Percentiles rank a stretch among this genome's conserved stretches.
These are phyloP conservation scores for Halcyon smyrnensis DNA, from an alignment of 2,797 vertebrate genomes.

Conservation along the genomic window DNA sequence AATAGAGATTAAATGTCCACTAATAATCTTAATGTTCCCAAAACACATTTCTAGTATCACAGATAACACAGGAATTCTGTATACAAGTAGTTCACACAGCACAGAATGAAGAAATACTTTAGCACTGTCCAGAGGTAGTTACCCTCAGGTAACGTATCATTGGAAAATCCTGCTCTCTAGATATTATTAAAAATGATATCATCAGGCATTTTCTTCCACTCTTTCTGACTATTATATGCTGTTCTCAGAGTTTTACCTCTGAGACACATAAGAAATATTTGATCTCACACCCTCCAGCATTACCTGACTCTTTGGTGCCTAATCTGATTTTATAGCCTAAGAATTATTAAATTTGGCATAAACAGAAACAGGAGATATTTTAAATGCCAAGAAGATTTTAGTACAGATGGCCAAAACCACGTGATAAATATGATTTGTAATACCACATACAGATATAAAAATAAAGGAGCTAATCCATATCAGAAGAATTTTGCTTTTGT, in stretches of 20 bases:
- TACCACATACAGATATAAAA: neutral
- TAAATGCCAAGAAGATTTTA: neutral
- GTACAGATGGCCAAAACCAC: neutral
- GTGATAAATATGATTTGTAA: neutral
- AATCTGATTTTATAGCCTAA: neutral
- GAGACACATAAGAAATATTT: neutral
- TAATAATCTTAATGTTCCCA: neutral
- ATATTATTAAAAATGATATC: neutral
- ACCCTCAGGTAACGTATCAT: neutral
- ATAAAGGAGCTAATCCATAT: neutral
- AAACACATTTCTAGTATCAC: neutral
- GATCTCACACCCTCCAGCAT: neutral
- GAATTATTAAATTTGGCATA: neutral
- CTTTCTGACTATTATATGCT: neutral
- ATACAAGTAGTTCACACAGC: accelerated
- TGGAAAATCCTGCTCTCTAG: neutral
- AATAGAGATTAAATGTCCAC: neutral
- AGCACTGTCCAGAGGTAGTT: neutral
- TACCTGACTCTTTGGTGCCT: neutral
- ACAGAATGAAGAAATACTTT: neutral
- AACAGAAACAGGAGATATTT: neutral
- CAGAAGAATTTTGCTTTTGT: neutral
- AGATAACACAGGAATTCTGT: neutral
- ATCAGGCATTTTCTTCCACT: neutral
- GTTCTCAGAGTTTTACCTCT: neutral